Percentiles rank a stretch among this genome's conserved stretches.
Evolutionary conservation across 2,113 vertebrate genomes (phyloP).

Genomic region (Ptyas mucosa): DNA sequence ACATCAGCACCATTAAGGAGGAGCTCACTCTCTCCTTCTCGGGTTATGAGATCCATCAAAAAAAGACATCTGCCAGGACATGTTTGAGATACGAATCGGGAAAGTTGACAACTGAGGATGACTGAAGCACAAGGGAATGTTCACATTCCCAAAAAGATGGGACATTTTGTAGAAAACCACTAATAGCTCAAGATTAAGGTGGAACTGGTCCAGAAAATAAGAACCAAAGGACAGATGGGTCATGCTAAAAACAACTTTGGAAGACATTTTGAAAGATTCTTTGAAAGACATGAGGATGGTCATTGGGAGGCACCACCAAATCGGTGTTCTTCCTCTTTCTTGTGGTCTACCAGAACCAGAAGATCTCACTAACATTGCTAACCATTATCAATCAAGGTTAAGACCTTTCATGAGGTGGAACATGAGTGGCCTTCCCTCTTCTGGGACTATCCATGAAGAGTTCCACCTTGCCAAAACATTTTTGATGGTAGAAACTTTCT

Average conservation of each 20-base stretch:
- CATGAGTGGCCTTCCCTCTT: background rate
- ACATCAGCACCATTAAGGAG: background rate
- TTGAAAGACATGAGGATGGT: background rate
- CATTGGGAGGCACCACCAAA: background rate
- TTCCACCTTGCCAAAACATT: background rate
- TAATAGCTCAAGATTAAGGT: background rate
- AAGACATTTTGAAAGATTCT: background rate
- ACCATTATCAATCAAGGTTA: background rate
- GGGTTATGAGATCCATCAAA: background rate
- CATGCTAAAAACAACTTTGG: background rate
- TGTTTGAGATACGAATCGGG: background rate
- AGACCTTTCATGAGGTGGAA: background rate
- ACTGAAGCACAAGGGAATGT: background rate
- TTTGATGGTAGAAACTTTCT: background rate
- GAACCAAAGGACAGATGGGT: background rate
- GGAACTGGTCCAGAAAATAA: background rate
- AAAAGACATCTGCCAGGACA: background rate
- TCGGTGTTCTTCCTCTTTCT: background rate
- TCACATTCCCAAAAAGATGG: background rate
- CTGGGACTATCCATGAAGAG: background rate
- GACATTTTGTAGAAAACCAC: background rate
- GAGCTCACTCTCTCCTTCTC: background rate
- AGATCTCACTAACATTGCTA: background rate
- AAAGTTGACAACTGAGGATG: background rate
- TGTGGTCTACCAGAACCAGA: background rate